These are phyloP conservation scores for Pemphigus obesinymphae DNA, from an alignment of 1,140 invertebrate genomes.

Conservation along the genomic window DNA sequence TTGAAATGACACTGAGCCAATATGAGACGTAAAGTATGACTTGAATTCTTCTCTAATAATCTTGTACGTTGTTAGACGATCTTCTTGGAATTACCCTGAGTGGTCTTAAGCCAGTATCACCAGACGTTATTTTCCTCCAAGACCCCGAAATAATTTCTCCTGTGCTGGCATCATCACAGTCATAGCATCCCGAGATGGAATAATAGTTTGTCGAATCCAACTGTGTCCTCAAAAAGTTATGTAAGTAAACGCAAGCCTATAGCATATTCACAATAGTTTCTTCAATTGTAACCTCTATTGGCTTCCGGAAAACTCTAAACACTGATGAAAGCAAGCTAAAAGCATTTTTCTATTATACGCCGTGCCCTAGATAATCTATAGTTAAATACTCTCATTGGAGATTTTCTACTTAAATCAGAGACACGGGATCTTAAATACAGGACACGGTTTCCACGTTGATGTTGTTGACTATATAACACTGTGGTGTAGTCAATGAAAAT, in stretches of 20 bases:
- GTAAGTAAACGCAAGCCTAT: constrained; percentile 45
- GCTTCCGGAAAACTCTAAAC: constrained; percentile 43
- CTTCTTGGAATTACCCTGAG: constrained; percentile 4
- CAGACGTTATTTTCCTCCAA: constrained; percentile 26
- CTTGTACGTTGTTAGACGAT: not conserved
- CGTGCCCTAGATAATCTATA: constrained; percentile 48
- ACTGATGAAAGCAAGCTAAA: constrained; percentile 49
- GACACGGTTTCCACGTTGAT: too few relatives aligned
- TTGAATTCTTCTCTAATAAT: constrained; percentile 6
- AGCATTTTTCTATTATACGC: constrained; percentile 53
- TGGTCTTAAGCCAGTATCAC: constrained; percentile 3
- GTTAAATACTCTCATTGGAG: constrained; percentile 38
- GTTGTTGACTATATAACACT: too few relatives aligned
- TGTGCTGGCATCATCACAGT: constrained; percentile 28
- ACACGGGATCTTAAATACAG: too few relatives aligned
- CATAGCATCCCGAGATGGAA: not conserved
- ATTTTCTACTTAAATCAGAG: constrained; percentile 41
- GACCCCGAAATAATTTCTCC: constrained; percentile 17
- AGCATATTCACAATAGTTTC: constrained; percentile 48
- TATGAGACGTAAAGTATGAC: constrained; percentile 4
- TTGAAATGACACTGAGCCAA: constrained; percentile 8
- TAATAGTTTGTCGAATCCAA: not conserved
- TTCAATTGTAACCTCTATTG: constrained; percentile 46
- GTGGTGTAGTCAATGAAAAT: too few relatives aligned
- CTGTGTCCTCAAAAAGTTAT: constrained; percentile 46